Evolutionary conservation across 2,113 vertebrate species (phyloP).

Genomic region (Paedocypris sp.): DNA sequence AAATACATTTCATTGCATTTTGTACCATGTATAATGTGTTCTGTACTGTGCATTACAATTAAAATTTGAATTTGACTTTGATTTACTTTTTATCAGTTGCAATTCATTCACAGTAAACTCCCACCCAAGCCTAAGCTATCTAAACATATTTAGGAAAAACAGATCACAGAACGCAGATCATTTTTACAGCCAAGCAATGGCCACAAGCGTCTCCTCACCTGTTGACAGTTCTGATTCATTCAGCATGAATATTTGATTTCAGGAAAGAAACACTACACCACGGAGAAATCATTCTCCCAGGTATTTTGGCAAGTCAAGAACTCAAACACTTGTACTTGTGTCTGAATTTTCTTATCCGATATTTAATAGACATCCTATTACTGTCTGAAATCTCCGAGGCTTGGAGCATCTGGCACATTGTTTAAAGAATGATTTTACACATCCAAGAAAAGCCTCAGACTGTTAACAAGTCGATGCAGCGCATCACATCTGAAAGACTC

Average conservation of each 20-base stretch:
- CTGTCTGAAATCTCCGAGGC: conserved; percentile 7
- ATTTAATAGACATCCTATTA: conserved; percentile 24
- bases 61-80: too few relatives aligned
- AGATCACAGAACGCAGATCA: not conserved
- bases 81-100: not conserved
- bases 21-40: too few relatives aligned
- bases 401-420: conserved; percentile 17
- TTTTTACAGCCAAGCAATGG: conserved; percentile 3
- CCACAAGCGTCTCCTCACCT: conserved; percentile 7
- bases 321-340: not conserved
- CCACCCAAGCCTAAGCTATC: not conserved
- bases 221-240: conserved; percentile 21
- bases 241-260: conserved; percentile 34
- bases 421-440: conserved; percentile 24
- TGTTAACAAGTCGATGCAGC: conserved; percentile 22
- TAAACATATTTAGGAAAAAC: not conserved
- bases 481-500: conserved; percentile 13
- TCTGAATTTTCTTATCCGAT: conserved; percentile 11
- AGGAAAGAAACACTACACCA: conserved; percentile 40
- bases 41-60: too few relatives aligned
- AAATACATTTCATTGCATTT: too few relatives aligned
- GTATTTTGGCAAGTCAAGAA: too few relatives aligned
- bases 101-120: not conserved
- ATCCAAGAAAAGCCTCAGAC: conserved; percentile 30
- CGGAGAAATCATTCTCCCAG: conserved; percentile 9